Evolutionary conservation across 2,113 vertebrate species (phyloP).

Genomic region (Aegypius monachus): DNA sequence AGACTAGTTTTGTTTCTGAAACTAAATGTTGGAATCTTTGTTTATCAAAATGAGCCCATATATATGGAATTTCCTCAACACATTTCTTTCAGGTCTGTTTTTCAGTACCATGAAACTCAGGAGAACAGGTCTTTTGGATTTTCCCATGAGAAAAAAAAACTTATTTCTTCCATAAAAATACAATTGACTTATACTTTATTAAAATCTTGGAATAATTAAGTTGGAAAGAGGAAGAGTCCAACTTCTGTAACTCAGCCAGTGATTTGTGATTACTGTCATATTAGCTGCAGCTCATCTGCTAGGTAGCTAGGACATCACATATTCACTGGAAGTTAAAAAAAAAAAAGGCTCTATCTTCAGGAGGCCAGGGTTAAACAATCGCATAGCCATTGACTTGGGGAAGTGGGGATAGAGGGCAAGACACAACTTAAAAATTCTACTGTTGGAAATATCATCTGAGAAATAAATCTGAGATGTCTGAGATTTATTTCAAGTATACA

Average conservation of each 20-base stretch:
- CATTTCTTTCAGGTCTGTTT: neutral
- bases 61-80: neutral
- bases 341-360: neutral
- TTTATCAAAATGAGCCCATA: neutral
- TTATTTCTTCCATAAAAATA: neutral
- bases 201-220: neutral
- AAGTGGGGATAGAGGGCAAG: neutral
- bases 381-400: neutral
- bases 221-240: conserved; percentile 1
- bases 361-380: neutral
- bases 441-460: neutral
- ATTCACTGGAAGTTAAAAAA: conserved; percentile 20
- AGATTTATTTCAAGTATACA: conserved; percentile 3
- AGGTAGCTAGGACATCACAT: neutral
- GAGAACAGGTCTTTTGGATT: neutral
- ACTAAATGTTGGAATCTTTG: neutral
- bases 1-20: neutral
- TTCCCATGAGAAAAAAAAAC: neutral
- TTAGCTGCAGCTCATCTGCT: neutral
- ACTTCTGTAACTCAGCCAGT: neutral
- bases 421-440: neutral
- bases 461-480: conserved; percentile 17
- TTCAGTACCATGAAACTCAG: neutral
- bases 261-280: neutral
- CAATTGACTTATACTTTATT: neutral